A percentile compares a stretch with the other conserved stretches of the same genome.
phyloP scores from a whole-genome alignment of 1,140 invertebrate species.

The Orius insidiosus region DNA sequence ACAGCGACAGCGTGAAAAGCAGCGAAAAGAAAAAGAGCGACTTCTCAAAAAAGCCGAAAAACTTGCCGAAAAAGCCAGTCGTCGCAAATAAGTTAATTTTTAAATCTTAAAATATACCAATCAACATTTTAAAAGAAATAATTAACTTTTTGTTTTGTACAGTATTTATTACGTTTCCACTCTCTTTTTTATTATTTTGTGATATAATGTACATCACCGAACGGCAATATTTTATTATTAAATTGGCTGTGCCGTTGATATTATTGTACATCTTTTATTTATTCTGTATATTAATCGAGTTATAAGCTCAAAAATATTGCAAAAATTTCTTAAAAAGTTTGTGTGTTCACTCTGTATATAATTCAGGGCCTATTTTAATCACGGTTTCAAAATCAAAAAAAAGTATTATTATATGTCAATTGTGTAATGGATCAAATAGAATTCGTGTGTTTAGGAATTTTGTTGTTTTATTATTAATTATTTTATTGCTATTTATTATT shows the following conservation, averaged over 20 bases:
- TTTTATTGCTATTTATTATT: too few relatives aligned
- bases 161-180: background rate
- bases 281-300: background rate
- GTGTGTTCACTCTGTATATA: too few relatives aligned
- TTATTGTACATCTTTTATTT: slow-evolving; percentile 9
- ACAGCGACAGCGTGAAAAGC: slow-evolving; percentile 48
- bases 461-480: too few relatives aligned
- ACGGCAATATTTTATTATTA: slow-evolving; percentile 8
- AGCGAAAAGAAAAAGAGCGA: slow-evolving; percentile 59
- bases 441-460: too few relatives aligned
- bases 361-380: too few relatives aligned
- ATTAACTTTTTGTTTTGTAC: background rate
- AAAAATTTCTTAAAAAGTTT: too few relatives aligned
- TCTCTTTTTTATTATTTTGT: background rate
- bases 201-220: background rate
- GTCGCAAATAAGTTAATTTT: slow-evolving; percentile 20
- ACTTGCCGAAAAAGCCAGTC: slow-evolving; percentile 42
- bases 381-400: too few relatives aligned
- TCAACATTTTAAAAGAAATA: background rate
- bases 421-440: too few relatives aligned
- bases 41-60: slow-evolving; percentile 64
- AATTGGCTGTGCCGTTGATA: slow-evolving; percentile 14
- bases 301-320: background rate
- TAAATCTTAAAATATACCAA: background rate
- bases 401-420: too few relatives aligned